Evolutionary conservation across 1,140 invertebrate species (phyloP).

Genomic region (Rhizoglyphus robini): DNA sequence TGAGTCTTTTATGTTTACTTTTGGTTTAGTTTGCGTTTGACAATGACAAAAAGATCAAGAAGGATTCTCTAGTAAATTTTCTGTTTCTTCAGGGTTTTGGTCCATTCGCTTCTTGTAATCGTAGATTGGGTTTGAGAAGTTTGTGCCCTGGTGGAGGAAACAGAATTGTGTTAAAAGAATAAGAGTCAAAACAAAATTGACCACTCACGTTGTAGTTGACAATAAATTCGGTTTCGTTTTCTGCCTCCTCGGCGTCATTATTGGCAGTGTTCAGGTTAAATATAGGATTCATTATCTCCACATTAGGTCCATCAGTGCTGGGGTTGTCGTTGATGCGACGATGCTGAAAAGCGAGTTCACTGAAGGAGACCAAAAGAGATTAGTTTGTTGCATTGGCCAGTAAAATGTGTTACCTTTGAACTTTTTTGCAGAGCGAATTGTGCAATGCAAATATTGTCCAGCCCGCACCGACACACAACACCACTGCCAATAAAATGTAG

Average conservation of each 20-base stretch:
- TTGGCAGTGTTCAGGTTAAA: slow-evolving; percentile 53
- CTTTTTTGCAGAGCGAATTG: slow-evolving; percentile 24
- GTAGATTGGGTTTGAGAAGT: slow-evolving; percentile 67
- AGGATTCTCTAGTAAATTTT: slow-evolving; percentile 8
- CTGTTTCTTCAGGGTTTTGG: slow-evolving; percentile 8
- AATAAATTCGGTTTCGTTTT: slow-evolving; percentile 37
- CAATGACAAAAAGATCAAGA: background rate
- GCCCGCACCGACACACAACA: slow-evolving; percentile 15
- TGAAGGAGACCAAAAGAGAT: slow-evolving; percentile 28
- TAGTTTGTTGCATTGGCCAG: background rate
- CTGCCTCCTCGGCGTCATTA: slow-evolving; percentile 38
- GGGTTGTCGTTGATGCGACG: slow-evolving; percentile 51
- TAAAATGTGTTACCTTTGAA: slow-evolving; percentile 1
- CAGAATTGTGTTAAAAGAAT: background rate
- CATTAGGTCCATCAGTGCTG: slow-evolving; percentile 29
- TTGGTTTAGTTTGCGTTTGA: background rate
- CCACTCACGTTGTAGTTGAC: slow-evolving; percentile 12
- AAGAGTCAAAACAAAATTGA: too few species aligned
- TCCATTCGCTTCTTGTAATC: slow-evolving; percentile 34
- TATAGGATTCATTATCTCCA: slow-evolving; percentile 70
- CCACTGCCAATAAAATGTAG: background rate
- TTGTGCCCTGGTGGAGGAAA: background rate
- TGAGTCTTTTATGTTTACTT: background rate
- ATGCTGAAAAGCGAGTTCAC: slow-evolving; percentile 54
- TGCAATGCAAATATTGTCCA: slow-evolving; percentile 18